Evolutionary conservation across 1,140 invertebrate species (phyloP).

Genomic region (Lasioglossum albipes): DNA sequence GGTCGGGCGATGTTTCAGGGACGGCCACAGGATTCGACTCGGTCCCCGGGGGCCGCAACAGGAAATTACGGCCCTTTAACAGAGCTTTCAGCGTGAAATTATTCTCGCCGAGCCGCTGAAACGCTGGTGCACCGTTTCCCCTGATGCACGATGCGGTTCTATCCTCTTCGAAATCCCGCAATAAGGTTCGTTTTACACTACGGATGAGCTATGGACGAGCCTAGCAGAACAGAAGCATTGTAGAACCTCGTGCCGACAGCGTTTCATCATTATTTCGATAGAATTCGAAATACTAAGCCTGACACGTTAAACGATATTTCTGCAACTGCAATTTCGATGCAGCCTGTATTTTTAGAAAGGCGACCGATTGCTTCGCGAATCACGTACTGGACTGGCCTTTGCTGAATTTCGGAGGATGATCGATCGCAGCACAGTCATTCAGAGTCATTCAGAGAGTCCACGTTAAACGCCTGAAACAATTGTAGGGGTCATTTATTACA

Average conservation of each 20-base stretch:
- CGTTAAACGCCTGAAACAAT: background rate
- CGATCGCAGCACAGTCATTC: background rate
- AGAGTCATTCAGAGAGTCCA: too few species aligned
- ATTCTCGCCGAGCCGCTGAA: background rate
- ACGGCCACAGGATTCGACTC: conserved; percentile 14
- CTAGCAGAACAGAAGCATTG: too few species aligned
- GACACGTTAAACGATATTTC: too few species aligned
- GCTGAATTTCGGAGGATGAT: background rate
- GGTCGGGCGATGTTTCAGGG: conserved; percentile 1
- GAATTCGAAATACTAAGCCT: too few species aligned
- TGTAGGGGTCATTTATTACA: too few species aligned
- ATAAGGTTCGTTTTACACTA: too few species aligned
- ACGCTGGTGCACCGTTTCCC: too few species aligned
- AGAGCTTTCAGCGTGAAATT: conserved; percentile 31
- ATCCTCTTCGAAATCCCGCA: too few species aligned
- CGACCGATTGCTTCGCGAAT: background rate
- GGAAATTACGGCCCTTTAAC: conserved; percentile 27
- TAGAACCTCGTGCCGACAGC: too few species aligned
- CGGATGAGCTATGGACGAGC: too few species aligned
- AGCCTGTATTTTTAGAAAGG: background rate
- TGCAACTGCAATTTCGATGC: background rate
- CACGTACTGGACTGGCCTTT: background rate
- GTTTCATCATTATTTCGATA: too few species aligned
- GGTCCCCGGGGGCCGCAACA: conserved; percentile 5
- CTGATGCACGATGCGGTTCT: too few species aligned